Conservation (phyloP, 1,140 invertebrate genomes). For the Tachypleus tridentatus region DNA sequence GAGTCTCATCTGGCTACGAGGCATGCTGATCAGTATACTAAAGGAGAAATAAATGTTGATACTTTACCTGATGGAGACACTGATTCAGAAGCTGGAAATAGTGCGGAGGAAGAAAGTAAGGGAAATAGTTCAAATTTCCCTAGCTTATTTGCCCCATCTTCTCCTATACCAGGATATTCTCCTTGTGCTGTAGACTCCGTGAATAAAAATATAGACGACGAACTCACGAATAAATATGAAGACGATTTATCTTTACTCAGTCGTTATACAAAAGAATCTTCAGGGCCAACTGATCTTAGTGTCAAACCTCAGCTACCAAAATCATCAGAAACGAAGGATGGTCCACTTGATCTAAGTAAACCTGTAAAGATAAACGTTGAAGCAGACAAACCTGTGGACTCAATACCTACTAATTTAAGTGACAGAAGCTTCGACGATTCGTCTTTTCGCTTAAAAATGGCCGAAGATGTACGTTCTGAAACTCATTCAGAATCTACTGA, state of each 20-base stretch:
- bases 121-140: slow-evolving; percentile 4
- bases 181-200: neutral
- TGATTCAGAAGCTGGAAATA: slow-evolving; percentile 16
- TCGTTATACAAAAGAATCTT: slow-evolving; percentile 5
- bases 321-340: slow-evolving; percentile 38
- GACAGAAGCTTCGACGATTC: slow-evolving; percentile 21
- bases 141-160: no score
- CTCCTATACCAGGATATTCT: neutral
- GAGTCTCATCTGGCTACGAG: slow-evolving; percentile 88
- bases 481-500: slow-evolving; percentile 31
- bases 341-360: slow-evolving; percentile 67
- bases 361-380: slow-evolving; percentile 16
- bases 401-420: slow-evolving; percentile 22
- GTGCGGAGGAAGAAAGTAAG: neutral
- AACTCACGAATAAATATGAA: slow-evolving; percentile 79
- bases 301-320: slow-evolving; percentile 23
- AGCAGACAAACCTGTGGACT: slow-evolving; percentile 13
- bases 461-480: slow-evolving; percentile 33
- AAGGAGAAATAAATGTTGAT: slow-evolving; percentile 86
- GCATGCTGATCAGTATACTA: slow-evolving; percentile 79
- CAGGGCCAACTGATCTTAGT: neutral
- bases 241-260: slow-evolving; percentile 51
- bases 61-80: slow-evolving; percentile 59
- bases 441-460: slow-evolving; percentile 13
- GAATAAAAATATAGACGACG: slow-evolving; percentile 84